These are phyloP conservation scores for human (Homo sapiens) DNA, from an alignment of 2,113 vertebrate genomes.

Conservation along the genomic window GRCh38 chr4:42708501-42709000, in stretches of 20 bases:
- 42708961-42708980: conserved; percentile 33
- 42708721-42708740: neutral
- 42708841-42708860: neutral
- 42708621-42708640: neutral
- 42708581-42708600: neutral
- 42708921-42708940: neutral
- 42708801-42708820: neutral
- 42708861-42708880: neutral
- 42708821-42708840: neutral
- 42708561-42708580: neutral
- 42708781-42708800: neutral
- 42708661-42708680: neutral
- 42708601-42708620: neutral
- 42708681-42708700: neutral
- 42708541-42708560: neutral
- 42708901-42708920: neutral
- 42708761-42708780: neutral
- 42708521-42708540: neutral
- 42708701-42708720: neutral
- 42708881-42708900: neutral
- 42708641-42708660: neutral
- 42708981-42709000: neutral
- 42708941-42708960: neutral
- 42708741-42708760: conserved; percentile 4
- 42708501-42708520: neutral